Conservation (phyloP, 2,797 vertebrate genomes). For the Halcyon chelicuti region DNA sequence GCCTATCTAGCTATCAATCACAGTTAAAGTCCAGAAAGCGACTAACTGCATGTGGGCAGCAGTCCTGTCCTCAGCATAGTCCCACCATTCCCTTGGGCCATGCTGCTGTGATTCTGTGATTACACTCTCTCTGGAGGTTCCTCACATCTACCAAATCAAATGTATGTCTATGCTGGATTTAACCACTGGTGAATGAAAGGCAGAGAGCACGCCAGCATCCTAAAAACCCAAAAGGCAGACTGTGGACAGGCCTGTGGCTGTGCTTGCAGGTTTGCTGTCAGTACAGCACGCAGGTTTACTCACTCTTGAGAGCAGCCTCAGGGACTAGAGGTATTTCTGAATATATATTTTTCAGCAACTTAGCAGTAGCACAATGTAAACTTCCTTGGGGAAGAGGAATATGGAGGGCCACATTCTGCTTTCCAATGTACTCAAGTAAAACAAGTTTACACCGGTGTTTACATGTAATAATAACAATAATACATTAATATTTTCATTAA, state of each 20-base stretch:
- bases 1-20: background rate
- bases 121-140: background rate
- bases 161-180: rapidly evolving
- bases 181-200: rapidly evolving
- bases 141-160: rapidly evolving
- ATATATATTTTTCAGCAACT: background rate
- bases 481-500: background rate
- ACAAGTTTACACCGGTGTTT: background rate
- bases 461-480: background rate
- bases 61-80: rapidly evolving
- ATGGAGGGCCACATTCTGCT: background rate
- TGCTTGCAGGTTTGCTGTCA: background rate
- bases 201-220: background rate
- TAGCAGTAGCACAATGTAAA: background rate
- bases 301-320: background rate
- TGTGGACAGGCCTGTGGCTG: rapidly evolving
- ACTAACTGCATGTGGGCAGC: background rate
- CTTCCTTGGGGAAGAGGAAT: background rate
- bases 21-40: background rate
- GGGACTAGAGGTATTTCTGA: background rate
- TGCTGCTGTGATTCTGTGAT: background rate
- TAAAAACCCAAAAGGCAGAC: background rate
- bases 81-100: background rate
- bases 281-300: background rate
- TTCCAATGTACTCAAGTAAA: background rate